Evolutionary conservation across 2,113 vertebrate species (phyloP).

Genomic region (Rana temporaria): DNA sequence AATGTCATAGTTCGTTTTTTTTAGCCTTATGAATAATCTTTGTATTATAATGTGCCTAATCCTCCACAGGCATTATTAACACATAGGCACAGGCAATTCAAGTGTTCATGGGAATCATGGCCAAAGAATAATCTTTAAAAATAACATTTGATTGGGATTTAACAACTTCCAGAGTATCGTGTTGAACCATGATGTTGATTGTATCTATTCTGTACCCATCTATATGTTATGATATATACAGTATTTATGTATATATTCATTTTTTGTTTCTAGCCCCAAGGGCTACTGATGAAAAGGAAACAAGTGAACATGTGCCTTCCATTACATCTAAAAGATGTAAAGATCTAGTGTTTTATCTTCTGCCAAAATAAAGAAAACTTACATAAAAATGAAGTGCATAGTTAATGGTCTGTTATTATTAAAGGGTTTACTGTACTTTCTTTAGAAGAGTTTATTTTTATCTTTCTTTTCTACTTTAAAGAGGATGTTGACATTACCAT

Average conservation of each 20-base stretch:
- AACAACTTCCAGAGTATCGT: neutral
- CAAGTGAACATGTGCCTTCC: slow-evolving; percentile 36
- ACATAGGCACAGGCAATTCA: too few relatives aligned
- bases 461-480: too few relatives aligned
- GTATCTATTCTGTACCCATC: neutral
- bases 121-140: too few relatives aligned
- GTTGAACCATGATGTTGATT: neutral
- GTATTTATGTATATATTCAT: neutral
- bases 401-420: too few relatives aligned
- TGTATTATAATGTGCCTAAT: too few relatives aligned
- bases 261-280: neutral
- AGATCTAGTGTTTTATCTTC: slow-evolving; percentile 52
- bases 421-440: too few relatives aligned
- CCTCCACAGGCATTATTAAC: too few relatives aligned
- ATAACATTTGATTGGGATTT: neutral
- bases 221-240: neutral
- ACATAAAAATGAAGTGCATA: slow-evolving; percentile 8
- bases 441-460: too few relatives aligned
- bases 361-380: slow-evolving; percentile 65
- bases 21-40: too few relatives aligned
- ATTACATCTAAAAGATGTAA: slow-evolving; percentile 57
- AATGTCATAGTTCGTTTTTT: too few relatives aligned
- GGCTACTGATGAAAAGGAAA: slow-evolving; percentile 31
- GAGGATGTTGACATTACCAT: too few relatives aligned
- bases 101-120: too few relatives aligned